These are phyloP conservation scores for Platycercus adscitus DNA, from an alignment of 2,113 vertebrate genomes.

Conservation along the genomic window DNA sequence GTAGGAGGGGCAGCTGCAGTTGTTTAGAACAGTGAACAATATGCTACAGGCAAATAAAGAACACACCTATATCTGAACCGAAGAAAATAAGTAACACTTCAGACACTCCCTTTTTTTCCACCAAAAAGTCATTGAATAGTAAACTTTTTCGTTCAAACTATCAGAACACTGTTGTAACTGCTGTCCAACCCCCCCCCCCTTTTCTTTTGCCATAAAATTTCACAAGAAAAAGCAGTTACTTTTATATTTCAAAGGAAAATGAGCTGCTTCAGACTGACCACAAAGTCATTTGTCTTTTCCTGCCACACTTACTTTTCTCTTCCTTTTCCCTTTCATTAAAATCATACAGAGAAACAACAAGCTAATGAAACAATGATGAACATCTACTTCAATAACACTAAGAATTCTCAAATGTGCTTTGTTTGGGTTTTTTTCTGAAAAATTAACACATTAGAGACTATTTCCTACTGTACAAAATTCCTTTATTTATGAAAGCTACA, in stretches of 20 bases:
- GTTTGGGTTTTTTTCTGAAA: slow-evolving; percentile 71
- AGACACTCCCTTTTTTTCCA: not conserved
- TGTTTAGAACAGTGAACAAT: not conserved
- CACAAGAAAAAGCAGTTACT: not conserved
- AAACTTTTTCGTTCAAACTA: not conserved
- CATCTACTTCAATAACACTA: slow-evolving; percentile 63
- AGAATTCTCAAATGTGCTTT: slow-evolving; percentile 67
- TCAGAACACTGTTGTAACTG: not conserved
- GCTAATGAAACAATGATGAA: slow-evolving; percentile 63
- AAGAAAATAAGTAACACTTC: not conserved
- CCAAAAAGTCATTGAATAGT: not conserved
- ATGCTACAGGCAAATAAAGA: not conserved
- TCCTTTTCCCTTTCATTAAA: slow-evolving; percentile 53
- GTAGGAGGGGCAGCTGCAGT: not conserved
- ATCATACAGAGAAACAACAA: slow-evolving; percentile 47
- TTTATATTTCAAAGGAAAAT: not conserved
- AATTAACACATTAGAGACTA: slow-evolving; percentile 90
- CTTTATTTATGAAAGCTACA: slow-evolving; percentile 88
- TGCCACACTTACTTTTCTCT: slow-evolving; percentile 16
- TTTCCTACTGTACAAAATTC: slow-evolving; percentile 89
- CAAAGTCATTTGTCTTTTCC: not conserved
- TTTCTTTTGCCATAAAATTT: not conserved
- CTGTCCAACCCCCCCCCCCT: not conserved
- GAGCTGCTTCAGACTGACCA: not conserved
- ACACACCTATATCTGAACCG: rapidly evolving